phyloP scores from a whole-genome alignment of 2,113 vertebrate genomes.

The Oreochromis tanganicae region DNA sequence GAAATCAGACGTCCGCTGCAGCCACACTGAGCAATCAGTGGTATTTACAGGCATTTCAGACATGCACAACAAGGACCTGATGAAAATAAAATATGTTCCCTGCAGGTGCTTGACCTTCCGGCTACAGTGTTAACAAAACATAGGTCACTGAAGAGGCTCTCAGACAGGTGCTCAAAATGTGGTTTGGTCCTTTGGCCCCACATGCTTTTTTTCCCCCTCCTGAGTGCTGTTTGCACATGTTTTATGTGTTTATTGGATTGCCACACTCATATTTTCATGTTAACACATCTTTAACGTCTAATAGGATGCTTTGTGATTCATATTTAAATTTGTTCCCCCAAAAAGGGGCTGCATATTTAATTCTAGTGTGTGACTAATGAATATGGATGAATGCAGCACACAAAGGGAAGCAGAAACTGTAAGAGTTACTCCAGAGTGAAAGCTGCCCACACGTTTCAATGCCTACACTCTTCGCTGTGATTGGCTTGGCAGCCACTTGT shows the following conservation, averaged over 20 bases:
- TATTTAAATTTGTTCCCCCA: neutral
- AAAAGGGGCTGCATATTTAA: neutral
- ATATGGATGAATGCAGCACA: slow-evolving; percentile 26
- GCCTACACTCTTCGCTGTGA: slow-evolving; percentile 23
- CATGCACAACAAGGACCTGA: neutral
- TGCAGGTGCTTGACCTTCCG: slow-evolving; percentile 17
- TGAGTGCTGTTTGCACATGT: neutral
- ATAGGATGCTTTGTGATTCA: neutral
- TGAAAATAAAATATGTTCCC: neutral
- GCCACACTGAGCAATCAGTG: neutral
- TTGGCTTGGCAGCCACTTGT: slow-evolving; percentile 20
- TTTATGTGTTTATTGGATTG: neutral
- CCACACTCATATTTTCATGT: neutral
- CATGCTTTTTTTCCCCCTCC: neutral
- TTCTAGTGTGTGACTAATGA: neutral
- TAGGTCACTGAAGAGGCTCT: slow-evolving; percentile 13
- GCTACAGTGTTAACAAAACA: neutral
- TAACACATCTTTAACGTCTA: slow-evolving; percentile 11
- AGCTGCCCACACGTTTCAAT: slow-evolving; percentile 39
- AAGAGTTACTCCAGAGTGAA: slow-evolving; percentile 24
- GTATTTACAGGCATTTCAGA: neutral
- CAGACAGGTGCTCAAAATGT: neutral
- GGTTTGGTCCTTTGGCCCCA: neutral
- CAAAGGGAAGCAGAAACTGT: slow-evolving; percentile 1
- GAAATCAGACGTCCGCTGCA: neutral